phyloP scores from a whole-genome alignment of 2,888 invertebrate genomes.

The Drosophila flavopinicola region DNA sequence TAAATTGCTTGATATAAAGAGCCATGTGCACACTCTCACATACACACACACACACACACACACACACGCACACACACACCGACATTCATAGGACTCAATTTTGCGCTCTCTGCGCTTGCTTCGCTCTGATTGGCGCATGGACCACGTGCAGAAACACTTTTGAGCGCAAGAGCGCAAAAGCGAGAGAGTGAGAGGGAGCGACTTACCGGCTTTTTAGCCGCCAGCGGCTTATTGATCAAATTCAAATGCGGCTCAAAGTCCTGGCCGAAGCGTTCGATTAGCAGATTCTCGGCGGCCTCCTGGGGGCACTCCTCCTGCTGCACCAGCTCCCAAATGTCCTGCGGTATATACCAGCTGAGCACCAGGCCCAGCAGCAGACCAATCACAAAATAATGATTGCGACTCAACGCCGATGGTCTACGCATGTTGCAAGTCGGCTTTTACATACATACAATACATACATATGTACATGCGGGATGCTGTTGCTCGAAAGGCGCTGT shows the following conservation, averaged over 20 bases:
- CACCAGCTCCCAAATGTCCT: slow-evolving; percentile 83
- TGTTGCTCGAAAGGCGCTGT: slow-evolving; percentile 35
- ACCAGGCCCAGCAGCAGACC: slow-evolving; percentile 83
- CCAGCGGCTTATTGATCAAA: slow-evolving; percentile 84
- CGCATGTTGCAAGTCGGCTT: slow-evolving; percentile 77
- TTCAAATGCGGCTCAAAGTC: slow-evolving; percentile 85
- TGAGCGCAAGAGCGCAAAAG: neutral
- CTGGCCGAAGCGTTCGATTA: slow-evolving; percentile 84
- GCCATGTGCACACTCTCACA: slow-evolving; percentile 43
- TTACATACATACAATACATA: slow-evolving; percentile 27
- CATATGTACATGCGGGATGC: slow-evolving; percentile 31
- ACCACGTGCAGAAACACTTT: slow-evolving; percentile 40
- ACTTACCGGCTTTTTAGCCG: slow-evolving; percentile 84
- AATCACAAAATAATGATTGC: slow-evolving; percentile 83
- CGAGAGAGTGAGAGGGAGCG: neutral
- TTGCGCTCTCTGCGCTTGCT: slow-evolving; percentile 4
- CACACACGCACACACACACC: slow-evolving; percentile 1
- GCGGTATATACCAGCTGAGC: slow-evolving; percentile 83
- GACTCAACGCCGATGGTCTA: slow-evolving; percentile 80
- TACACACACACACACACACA: slow-evolving; percentile 12
- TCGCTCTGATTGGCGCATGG: slow-evolving; percentile 36
- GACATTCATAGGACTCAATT: slow-evolving; percentile 15
- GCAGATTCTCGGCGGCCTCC: slow-evolving; percentile 82
- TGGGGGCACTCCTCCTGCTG: slow-evolving; percentile 84
- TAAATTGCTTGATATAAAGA: slow-evolving; percentile 66